Percentiles rank a stretch among this genome's conserved stretches.
Evolutionary conservation across 1,140 invertebrate genomes (phyloP).

Genomic region (Metopolophium dirhodum): DNA sequence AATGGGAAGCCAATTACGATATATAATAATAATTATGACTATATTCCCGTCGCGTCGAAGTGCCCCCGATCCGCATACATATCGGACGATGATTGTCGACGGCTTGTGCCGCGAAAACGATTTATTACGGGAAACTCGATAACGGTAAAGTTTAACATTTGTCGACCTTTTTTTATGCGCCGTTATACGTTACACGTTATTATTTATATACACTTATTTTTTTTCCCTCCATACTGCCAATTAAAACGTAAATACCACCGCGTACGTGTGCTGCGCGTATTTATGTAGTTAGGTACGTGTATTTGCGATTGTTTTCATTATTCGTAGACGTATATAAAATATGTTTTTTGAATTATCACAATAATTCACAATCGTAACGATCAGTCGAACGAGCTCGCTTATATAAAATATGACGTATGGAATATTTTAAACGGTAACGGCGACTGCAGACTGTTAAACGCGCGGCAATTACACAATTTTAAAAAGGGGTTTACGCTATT

Average conservation of each 20-base stretch:
- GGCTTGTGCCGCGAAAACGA: not conserved
- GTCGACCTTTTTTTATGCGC: not conserved
- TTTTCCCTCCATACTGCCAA: not conserved
- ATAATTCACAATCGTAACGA: not conserved
- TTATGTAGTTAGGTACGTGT: not conserved
- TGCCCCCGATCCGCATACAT: not conserved
- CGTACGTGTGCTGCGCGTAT: not conserved
- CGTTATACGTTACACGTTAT: not conserved
- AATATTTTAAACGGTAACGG: not conserved
- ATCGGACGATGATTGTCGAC: not conserved
- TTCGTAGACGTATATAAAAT: not conserved
- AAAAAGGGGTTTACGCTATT: not conserved
- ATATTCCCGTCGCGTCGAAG: not conserved
- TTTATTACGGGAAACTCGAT: not conserved
- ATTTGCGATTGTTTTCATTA: not conserved
- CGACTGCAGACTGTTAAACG: not conserved
- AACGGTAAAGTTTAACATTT: constrained; percentile 36
- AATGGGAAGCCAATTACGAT: constrained; percentile 4
- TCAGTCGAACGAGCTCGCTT: not conserved
- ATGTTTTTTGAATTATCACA: not conserved
- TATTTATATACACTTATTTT: not conserved
- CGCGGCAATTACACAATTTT: not conserved
- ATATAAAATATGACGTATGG: not conserved
- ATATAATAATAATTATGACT: not conserved
- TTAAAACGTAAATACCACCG: constrained; percentile 2